Evolutionary conservation across 2,888 invertebrate species (phyloP), one percentile per base, ranked within the genome.

Genomic region (Melanotus villosus): DNA sequence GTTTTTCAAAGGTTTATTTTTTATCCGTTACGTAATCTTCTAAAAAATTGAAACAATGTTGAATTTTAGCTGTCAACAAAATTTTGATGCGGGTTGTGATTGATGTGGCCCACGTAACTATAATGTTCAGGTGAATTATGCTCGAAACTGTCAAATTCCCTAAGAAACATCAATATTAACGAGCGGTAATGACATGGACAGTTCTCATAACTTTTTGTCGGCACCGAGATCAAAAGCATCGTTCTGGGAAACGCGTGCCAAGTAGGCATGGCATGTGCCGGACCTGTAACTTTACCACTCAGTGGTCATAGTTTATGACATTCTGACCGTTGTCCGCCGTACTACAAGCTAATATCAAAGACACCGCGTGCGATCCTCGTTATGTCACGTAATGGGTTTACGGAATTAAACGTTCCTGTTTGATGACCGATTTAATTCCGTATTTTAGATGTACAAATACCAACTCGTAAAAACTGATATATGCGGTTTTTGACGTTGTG

Each of bases 191-290:
- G 50, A 45, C 57, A 34, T 36, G 38, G 23, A 19, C 21, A 54
- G 26, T 41, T 26, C 34, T 47, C 41, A 3, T 41, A 52, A 30
- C n/a, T 45, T 54, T 68, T 63, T 71, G 77, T 75, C 78, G 78
- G 77, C 69, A 47, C 65, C 1, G 19, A 75, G 71, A 68, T 77
- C 78, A 80, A 79, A 78, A n/a, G 77, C 64, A 45, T 72, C 72
- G 68, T 80, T 80, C 80, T 74, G 71, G 78, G 81, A 81, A 80
- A 80, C 81, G 80, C 80, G 81, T 81, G 81, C 81, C 80, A 79
- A 78, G 76, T 78, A 74, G 75, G 76, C 72, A 75, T 76, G 78
- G 78, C 79, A 78, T 79, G 76, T 78, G 77, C 77, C 76, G 56
- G 70, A 71, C 71, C 64, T 70, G 72, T 69, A 68, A 64, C 57